Conservation (phyloP, 23 tunicate genomes). For the Phallusia fumigata region DNA sequence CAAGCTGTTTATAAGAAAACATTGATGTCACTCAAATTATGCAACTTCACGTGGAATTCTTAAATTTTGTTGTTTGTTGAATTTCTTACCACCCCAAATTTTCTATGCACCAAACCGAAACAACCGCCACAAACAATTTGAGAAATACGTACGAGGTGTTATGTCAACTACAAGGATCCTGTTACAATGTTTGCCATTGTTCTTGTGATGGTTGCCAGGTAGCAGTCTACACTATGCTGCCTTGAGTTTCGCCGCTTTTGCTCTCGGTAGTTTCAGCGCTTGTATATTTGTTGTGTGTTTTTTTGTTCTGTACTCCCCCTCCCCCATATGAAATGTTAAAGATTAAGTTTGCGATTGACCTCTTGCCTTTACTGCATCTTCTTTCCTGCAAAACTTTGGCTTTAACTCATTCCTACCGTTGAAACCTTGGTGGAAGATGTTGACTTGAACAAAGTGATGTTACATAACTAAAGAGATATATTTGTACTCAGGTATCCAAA, state of each 20-base stretch:
- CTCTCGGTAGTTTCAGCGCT: not conserved
- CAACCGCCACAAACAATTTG: not conserved
- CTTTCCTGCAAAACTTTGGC: not conserved
- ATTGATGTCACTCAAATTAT: not conserved
- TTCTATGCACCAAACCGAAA: not conserved
- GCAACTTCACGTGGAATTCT: not conserved
- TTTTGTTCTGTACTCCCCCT: not conserved
- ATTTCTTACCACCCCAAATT: slow-evolving; percentile 9
- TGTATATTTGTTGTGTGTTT: not conserved
- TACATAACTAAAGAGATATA: not conserved
- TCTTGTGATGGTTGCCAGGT: not conserved
- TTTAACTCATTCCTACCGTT: not conserved
- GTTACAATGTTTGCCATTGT: not conserved
- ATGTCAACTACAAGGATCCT: not conserved
- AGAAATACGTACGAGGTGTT: not conserved
- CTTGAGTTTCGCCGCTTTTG: slow-evolving; percentile 5
- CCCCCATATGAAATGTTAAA: not conserved
- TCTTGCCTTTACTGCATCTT: slow-evolving; percentile 15
- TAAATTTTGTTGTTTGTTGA: not conserved
- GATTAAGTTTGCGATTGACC: not conserved
- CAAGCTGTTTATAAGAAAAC: not conserved
- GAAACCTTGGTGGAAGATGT: not conserved
- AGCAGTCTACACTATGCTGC: not conserved
- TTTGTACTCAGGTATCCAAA: slow-evolving; percentile 6
- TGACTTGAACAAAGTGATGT: slow-evolving; percentile 2